Evolutionary conservation across 2,888 invertebrate genomes (phyloP), one percentile per base, ranked within the genome.

Genomic region (Diarsia dahlii): DNA sequence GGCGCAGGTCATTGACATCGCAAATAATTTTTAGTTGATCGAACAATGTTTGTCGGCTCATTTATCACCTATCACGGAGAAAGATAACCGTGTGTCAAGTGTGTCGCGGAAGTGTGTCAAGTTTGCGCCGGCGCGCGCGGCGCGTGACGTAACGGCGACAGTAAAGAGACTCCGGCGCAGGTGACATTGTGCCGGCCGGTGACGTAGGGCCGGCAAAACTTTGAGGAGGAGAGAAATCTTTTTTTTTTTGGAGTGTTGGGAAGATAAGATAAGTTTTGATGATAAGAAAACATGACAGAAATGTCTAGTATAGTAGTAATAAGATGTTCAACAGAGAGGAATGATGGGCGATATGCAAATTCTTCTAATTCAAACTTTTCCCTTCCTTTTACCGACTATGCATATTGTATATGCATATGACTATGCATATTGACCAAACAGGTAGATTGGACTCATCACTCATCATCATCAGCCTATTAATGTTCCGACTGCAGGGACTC

Each of bases 31-130:
- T 72, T 64, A 71, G 54, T 77, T 60, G 28, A 84, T 58, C 65
- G 52, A 48, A 64, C 71, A 83, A 63, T 69, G 28, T 76, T 60
- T 77, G 78, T 46, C 48, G 23, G 65, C 46, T 73, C 73, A 78
- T 78, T 81, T 76, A 71, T 76, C 68, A 78, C 62, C 8, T 73
- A 78, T 76, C 34, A 50, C 46, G 66, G 66, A 84, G 80, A 84
- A 78, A 86, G 86, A 82, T 73, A 72, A 69, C 63, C 64, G 54
- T 78, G 82, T 70, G 85, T 81, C 81, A 87, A 89, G 89, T 90
- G 88, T 92, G 91, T 84, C 90, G 87, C 84, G 87, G 87, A 93
- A 92, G 92, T 94, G 88, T 94, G 95, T 94, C 95, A 95, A 95
- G 95, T 94, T 95, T 94, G 91, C 89, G 86, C 74, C 76, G 84